phyloP scores from a whole-genome alignment of 2,113 vertebrate genomes.

The Speoplatyrhinus poulsoni region DNA sequence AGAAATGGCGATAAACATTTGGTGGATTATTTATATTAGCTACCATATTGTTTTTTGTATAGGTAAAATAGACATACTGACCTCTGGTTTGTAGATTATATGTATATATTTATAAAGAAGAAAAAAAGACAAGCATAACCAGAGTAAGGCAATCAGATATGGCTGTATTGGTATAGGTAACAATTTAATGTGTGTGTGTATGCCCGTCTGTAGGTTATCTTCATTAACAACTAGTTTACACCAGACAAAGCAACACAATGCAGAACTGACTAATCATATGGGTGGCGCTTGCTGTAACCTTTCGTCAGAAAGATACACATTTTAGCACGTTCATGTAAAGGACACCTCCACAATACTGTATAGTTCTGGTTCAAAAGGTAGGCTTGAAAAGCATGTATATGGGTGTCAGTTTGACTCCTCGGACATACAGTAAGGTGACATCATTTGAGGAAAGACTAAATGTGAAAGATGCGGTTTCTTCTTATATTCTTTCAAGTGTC shows the following conservation, averaged over 20 bases:
- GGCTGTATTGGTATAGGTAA: constrained; percentile 43
- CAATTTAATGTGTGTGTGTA: neutral
- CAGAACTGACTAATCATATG: neutral
- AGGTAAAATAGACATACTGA: constrained; percentile 31
- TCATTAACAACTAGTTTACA: too few relatives aligned
- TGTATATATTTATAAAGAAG: too few relatives aligned
- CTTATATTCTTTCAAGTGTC: neutral
- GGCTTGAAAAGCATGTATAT: constrained; percentile 18
- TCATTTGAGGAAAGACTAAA: constrained; percentile 2
- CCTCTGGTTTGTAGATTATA: constrained; percentile 28
- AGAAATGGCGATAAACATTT: constrained; percentile 26
- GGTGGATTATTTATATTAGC: constrained; percentile 20
- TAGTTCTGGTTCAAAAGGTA: constrained; percentile 3
- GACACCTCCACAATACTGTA: neutral
- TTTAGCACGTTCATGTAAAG: neutral
- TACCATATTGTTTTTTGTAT: constrained; percentile 43
- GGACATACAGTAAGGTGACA: neutral
- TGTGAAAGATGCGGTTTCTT: constrained; percentile 12
- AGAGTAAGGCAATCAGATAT: constrained; percentile 71
- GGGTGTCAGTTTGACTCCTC: constrained; percentile 47
- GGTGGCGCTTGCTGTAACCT: too few relatives aligned
- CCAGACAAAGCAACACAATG: neutral
- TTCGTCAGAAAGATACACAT: too few relatives aligned
- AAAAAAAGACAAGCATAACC: constrained; percentile 18
- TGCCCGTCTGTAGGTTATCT: neutral